Evolutionary conservation across 1,140 invertebrate genomes (phyloP), one percentile per base, ranked within the genome.

Genomic region (Acarapis woodi): DNA sequence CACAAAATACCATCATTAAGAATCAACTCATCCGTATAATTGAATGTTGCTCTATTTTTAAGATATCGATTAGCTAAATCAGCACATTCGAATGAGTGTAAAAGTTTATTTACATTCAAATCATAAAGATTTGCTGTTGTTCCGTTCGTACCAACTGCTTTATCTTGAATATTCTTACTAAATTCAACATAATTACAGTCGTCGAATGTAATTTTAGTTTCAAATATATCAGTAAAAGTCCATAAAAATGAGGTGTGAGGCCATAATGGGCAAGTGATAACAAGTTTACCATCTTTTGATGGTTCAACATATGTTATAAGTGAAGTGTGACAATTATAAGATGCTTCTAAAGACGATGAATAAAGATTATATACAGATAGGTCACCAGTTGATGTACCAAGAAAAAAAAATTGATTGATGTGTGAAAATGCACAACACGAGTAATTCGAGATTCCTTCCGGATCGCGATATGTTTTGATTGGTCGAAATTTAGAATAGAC

Each of bases 1-100:
- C 82, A 99, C 0, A 97, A 58, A 2, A 94, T 82, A 23, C 90
- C 90, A 56, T 97, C 88, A 51, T 74, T 80, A 2, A 97, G 57
- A 14, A 96, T 70, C 20, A 97, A 55, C 47, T 93, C 79, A 54
- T 97, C 88, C 10, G 73, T 74, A 42, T 77, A 76, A 54, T 74
- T 78, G 52, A 94, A 90, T 0, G 78, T 85, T 1, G 88, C 88
- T 32, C 73, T 62, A 56, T 97, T 99, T 55, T 75, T 74, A 4
- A 67, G 71, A 54, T 99, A 97, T 47, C 75, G 68, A 59, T 96
- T 94, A 21, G 73, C 74, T 45, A 77, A 68, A 32, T 66, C 63
- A 9, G 77, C 72, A 42, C 59, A 52, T 26, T 65, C 67, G 18
- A 94, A 64, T 0, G 67, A 70, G 26, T 65, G 56, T 24, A 94